These are phyloP conservation scores for Oreohelix idahoensis DNA, from an alignment of 1,140 invertebrate genomes.

Conservation along the genomic window DNA sequence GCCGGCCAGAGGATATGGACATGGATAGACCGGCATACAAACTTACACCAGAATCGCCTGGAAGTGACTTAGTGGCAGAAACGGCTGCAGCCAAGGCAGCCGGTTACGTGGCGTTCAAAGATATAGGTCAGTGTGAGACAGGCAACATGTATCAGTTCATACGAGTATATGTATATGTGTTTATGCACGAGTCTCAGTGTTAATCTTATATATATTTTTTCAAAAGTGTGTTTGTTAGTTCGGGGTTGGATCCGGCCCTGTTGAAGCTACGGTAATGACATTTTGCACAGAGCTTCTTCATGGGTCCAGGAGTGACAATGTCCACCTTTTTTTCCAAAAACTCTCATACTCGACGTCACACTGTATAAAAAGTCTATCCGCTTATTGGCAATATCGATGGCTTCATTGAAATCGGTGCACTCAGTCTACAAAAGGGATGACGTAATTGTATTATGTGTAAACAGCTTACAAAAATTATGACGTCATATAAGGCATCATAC, in stretches of 20 bases:
- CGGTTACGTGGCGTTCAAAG: conserved; percentile 76
- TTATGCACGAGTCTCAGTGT: neutral
- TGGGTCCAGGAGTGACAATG: too few relatives aligned
- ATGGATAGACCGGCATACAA: conserved; percentile 78
- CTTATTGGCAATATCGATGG: too few relatives aligned
- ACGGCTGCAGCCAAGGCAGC: conserved; percentile 78
- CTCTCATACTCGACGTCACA: too few relatives aligned
- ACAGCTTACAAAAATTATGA: too few relatives aligned
- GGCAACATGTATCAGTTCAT: neutral
- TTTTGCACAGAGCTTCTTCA: too few relatives aligned
- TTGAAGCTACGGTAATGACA: too few relatives aligned
- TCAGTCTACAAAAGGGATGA: too few relatives aligned
- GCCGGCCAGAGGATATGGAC: conserved; percentile 75
- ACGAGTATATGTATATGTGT: neutral
- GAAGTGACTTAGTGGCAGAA: conserved; percentile 79
- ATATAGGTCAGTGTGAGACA: conserved; percentile 45
- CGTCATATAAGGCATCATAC: too few relatives aligned
- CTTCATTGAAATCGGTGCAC: too few relatives aligned
- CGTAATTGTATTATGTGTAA: too few relatives aligned
- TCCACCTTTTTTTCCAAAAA: too few relatives aligned
- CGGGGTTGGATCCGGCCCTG: neutral
- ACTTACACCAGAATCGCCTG: conserved; percentile 75
- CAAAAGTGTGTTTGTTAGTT: neutral
- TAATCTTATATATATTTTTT: neutral
- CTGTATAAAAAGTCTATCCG: too few relatives aligned